phyloP scores from a whole-genome alignment of 2,797 vertebrate genomes.

The Pitangus sulphuratus region DNA sequence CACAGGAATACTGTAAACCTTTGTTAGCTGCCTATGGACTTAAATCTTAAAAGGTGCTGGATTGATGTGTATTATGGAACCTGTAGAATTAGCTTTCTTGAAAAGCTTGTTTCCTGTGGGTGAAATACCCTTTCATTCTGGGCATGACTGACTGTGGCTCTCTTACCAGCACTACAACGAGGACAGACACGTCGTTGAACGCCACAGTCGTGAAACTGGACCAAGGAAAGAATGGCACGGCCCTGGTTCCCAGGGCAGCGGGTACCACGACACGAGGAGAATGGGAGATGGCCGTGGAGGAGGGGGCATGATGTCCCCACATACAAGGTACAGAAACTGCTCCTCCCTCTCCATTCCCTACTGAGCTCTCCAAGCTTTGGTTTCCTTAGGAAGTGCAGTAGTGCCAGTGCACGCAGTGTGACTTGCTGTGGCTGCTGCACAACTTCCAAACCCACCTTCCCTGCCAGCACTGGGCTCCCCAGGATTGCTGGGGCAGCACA shows the following conservation, averaged over 20 bases:
- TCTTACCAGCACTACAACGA: conserved; percentile 85
- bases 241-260: conserved; percentile 85
- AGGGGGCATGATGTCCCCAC: conserved; percentile 83
- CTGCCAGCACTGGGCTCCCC: background rate
- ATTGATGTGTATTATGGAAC: background rate
- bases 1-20: background rate
- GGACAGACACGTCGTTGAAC: conserved; percentile 90
- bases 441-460: background rate
- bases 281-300: conserved; percentile 85
- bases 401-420: background rate
- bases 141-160: background rate
- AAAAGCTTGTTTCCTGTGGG: background rate
- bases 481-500: background rate
- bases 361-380: background rate
- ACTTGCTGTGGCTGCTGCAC: background rate
- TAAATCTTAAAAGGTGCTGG: background rate
- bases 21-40: background rate
- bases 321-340: conserved; percentile 83
- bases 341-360: background rate
- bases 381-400: background rate
- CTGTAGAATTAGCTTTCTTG: background rate
- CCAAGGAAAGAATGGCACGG: conserved; percentile 95
- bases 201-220: conserved; percentile 87
- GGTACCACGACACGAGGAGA: conserved; percentile 86
- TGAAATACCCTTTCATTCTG: background rate